A percentile compares a stretch with the other conserved stretches of the same genome.
These are phyloP conservation scores for Macropus fuliginosus DNA, from an alignment of 2,797 vertebrate genomes.

Conservation along the genomic window DNA sequence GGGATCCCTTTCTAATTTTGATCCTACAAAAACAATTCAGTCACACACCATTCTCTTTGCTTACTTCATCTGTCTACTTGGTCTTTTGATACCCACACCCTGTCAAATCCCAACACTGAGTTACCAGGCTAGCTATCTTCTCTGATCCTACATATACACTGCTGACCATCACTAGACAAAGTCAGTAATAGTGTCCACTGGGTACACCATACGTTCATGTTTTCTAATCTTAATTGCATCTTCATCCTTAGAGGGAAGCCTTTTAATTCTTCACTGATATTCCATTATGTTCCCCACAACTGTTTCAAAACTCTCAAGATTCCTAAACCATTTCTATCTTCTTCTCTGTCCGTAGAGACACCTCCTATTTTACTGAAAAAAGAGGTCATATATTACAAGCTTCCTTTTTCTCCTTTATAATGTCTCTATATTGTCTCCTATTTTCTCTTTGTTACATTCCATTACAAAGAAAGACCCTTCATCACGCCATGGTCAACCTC, in stretches of 20 bases:
- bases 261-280: not conserved
- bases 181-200: too few relatives aligned
- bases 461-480: not conserved
- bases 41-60: not conserved
- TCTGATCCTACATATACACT: not conserved
- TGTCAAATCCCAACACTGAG: not conserved
- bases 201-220: not conserved
- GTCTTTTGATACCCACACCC: not conserved
- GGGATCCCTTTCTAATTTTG: not conserved
- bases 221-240: not conserved
- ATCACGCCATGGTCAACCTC: not conserved
- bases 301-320: not conserved
- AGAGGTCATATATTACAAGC: not conserved
- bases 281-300: not conserved
- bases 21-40: not conserved
- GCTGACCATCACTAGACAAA: not conserved
- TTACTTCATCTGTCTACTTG: not conserved
- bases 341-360: not conserved
- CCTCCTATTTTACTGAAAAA: not conserved
- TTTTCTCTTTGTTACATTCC: not conserved
- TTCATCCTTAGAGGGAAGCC: not conserved
- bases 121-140: not conserved
- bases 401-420: not conserved
- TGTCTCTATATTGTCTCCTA: not conserved
- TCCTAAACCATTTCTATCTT: not conserved